Conservation (phyloP, 2,113 vertebrate species). For the Opisthocomus hoazin region DNA sequence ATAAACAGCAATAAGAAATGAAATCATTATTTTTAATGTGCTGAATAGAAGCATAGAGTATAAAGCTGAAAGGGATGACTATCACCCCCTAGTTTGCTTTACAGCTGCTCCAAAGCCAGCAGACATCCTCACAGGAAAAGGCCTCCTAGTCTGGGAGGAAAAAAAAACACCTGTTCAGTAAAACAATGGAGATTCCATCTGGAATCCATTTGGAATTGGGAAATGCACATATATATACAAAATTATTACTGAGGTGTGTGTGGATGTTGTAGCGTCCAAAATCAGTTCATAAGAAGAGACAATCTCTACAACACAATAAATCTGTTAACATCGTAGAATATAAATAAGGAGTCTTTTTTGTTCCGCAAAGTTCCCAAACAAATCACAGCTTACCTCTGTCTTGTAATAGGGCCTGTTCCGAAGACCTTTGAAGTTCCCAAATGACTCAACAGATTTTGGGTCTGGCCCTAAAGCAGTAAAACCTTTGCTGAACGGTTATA, state of each 20-base stretch:
- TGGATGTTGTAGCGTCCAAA: background rate
- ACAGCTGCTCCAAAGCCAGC: background rate
- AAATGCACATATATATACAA: background rate
- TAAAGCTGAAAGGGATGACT: background rate
- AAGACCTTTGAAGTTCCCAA: background rate
- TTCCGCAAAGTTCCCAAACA: background rate
- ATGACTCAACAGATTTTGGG: background rate
- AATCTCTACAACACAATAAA: background rate
- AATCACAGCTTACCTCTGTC: background rate
- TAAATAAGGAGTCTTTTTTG: background rate
- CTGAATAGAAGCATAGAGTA: background rate
- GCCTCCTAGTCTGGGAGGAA: background rate
- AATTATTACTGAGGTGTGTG: background rate
- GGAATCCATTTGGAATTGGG: background rate
- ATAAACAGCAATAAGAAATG: background rate
- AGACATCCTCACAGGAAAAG: background rate
- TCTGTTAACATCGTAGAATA: background rate
- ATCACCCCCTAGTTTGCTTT: background rate
- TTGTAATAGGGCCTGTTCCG: background rate
- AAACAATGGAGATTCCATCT: background rate
- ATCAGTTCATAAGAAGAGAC: background rate
- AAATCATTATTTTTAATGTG: background rate
- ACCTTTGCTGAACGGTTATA: conserved; percentile 2
- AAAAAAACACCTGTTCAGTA: background rate
- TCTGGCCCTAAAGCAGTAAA: background rate